Evolutionary conservation across 2,888 invertebrate genomes (phyloP).

Genomic region (Drosophila infuscata): DNA sequence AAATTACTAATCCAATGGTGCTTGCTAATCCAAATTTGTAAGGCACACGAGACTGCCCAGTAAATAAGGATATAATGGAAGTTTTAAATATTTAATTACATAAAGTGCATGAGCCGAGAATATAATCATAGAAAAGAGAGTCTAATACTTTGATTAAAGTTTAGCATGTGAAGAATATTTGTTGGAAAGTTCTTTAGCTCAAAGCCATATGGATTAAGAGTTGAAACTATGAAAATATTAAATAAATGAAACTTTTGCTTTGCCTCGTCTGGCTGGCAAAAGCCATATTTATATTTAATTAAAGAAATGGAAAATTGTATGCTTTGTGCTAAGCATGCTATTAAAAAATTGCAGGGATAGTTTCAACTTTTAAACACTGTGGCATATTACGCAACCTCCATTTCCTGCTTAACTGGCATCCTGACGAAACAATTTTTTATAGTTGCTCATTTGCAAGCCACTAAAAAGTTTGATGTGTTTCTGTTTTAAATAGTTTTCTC

Average conservation of each 20-base stretch:
- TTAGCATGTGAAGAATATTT: background rate
- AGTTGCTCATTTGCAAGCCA: slow-evolving; percentile 72
- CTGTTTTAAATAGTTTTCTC: slow-evolving; percentile 65
- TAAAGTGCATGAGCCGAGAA: background rate
- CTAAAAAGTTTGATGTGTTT: slow-evolving; percentile 58
- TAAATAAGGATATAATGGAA: background rate
- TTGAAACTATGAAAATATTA: background rate
- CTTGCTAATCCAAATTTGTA: slow-evolving; percentile 25
- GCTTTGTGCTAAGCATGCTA: slow-evolving; percentile 22
- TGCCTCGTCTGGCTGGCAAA: slow-evolving; percentile 21
- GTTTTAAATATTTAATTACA: background rate
- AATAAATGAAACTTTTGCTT: background rate
- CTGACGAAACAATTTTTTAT: slow-evolving; percentile 58
- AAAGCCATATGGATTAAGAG: background rate
- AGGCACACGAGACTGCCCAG: slow-evolving; percentile 5
- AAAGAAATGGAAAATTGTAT: slow-evolving; percentile 26
- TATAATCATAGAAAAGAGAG: background rate
- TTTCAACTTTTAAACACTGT: slow-evolving; percentile 34
- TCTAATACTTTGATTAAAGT: background rate
- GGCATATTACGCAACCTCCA: slow-evolving; percentile 12
- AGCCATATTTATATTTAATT: slow-evolving; percentile 48
- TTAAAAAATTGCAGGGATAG: slow-evolving; percentile 25
- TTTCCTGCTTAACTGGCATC: slow-evolving; percentile 12
- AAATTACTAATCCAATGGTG: slow-evolving; percentile 76
- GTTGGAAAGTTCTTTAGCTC: background rate